Conservation (phyloP, 2,113 vertebrate genomes). For the mouse (Mus musculus) region GRCm39 chr8:63173001-63173500, state of each 20-base stretch:
- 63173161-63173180: background rate
- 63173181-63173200: background rate
- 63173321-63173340: background rate
- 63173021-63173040: background rate
- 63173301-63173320: background rate
- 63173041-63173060: background rate
- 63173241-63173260: background rate
- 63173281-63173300: too few relatives aligned
- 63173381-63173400: background rate
- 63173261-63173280: background rate
- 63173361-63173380: background rate
- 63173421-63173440: fast-evolving
- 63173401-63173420: background rate
- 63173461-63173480: background rate
- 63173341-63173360: background rate
- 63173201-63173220: background rate
- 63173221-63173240: too few relatives aligned
- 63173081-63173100: background rate
- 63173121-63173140: background rate
- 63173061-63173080: background rate
- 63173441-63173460: background rate
- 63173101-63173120: background rate
- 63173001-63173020: background rate
- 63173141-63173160: background rate
- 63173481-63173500: background rate